phyloP scores from a whole-genome alignment of 2,797 vertebrate genomes.

The Sebastiscus tertius region DNA sequence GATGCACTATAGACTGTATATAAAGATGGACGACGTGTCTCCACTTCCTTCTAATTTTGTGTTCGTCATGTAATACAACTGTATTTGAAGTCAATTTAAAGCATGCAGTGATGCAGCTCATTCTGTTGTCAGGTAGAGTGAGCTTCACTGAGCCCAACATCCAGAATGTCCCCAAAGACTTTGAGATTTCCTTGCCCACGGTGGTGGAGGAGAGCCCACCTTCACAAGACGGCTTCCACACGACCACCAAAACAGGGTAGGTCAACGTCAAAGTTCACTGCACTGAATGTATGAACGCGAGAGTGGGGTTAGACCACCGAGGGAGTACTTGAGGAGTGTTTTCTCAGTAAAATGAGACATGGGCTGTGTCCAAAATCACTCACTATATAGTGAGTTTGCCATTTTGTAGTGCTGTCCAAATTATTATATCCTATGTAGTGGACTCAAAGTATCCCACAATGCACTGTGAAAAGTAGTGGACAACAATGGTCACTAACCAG shows the following conservation, averaged over 20 bases:
- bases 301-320: not conserved
- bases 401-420: too few relatives aligned
- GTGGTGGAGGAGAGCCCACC: constrained; percentile 89
- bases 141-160: constrained; percentile 96
- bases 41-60: too few relatives aligned
- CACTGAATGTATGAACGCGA: not conserved
- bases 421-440: too few relatives aligned
- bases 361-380: rapidly evolving
- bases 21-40: rapidly evolving
- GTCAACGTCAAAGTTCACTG: not conserved
- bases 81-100: too few relatives aligned
- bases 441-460: too few relatives aligned
- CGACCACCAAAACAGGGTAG: constrained; percentile 64
- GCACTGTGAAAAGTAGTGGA: too few relatives aligned
- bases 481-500: too few relatives aligned
- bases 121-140: constrained; percentile 86
- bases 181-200: constrained; percentile 93
- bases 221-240: constrained; percentile 68
- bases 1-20: not conserved
- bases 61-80: too few relatives aligned
- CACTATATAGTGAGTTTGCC: rapidly evolving
- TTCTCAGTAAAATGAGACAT: not conserved
- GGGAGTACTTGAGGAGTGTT: not conserved
- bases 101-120: constrained; percentile 56
- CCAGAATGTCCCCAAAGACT: constrained; percentile 97